Conservation (phyloP, 2,113 vertebrate genomes). For the Trogon melanurus region DNA sequence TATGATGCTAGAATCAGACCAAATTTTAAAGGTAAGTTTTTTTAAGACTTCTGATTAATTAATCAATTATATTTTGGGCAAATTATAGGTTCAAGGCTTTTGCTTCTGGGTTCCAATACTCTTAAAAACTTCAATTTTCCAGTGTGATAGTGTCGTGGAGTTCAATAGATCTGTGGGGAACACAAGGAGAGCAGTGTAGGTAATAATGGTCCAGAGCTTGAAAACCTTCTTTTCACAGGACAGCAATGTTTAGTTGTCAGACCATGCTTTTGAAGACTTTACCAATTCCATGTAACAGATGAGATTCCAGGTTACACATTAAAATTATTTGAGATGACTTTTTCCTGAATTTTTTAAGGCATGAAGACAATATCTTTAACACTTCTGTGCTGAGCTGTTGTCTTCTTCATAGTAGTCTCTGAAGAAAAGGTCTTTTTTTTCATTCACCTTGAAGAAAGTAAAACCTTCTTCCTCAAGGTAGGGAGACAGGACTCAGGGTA, state of each 20-base stretch:
- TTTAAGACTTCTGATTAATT: conserved; percentile 6
- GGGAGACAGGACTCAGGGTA: background rate
- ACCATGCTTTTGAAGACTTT: conserved; percentile 2
- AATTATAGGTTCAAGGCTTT: background rate
- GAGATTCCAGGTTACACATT: background rate
- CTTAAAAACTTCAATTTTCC: background rate
- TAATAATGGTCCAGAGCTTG: background rate
- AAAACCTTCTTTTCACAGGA: background rate
- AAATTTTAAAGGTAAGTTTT: conserved; percentile 95
- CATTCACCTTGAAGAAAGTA: background rate
- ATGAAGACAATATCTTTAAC: background rate
- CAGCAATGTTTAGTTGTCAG: background rate
- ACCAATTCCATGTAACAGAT: background rate
- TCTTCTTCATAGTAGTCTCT: background rate
- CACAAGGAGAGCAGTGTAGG: background rate
- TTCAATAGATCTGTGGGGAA: background rate
- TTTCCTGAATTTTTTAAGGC: background rate
- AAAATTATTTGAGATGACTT: background rate
- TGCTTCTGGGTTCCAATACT: background rate
- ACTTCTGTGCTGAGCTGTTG: background rate
- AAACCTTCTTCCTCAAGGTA: background rate
- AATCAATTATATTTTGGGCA: background rate
- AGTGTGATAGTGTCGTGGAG: background rate
- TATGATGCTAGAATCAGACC: conserved; percentile 98
- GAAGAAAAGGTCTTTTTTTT: background rate